Evolutionary conservation across 2,888 invertebrate genomes (phyloP), one percentile per base, ranked within the genome.

Genomic region (Archips xylosteana): DNA sequence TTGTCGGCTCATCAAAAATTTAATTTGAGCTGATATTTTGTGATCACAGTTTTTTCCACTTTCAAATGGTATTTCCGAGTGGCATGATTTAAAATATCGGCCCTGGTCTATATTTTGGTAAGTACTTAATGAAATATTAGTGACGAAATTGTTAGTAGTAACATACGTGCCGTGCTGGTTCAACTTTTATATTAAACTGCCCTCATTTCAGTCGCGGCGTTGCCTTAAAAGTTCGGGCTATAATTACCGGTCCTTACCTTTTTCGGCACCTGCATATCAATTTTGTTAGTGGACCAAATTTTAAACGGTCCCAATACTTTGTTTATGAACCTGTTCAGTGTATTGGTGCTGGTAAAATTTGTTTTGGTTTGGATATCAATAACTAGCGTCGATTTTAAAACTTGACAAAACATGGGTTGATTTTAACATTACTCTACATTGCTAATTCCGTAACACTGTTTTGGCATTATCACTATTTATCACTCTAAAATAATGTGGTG

Each of bases 181-280:
- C 23, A 3, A 63, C 32, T 63, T 63, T 62, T 15, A 45, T 62
- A 63, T 32, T 63, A 47, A 15, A 15, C 45, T 63, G 63, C 34
- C 47, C 47, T 57, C 63, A 47, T 32, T 32, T 47, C 63, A 32
- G 32, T 8, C 23, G 62, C 23, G 32, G 13, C 32, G 51, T 36
- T 49, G 13, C 66, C 42, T 57, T 57, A 59, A 68, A 63, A 39
- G 63, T 45, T 45, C 10, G 34, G 32, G 39, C 54, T 64, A 59
- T 72, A 73, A 59, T 73, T 73, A 68, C 61, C 59, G 32, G 57
- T 63, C 42, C 32, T 49, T 39, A 36, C 73, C 73, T 73, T 68
- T 63, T 73, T 9, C 59, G 73, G 68, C 23, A 49, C 49, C 63
- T 59, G 45, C 63, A 34, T 68, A 59, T 63, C 39, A 59, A 68